Percentiles rank a stretch among this genome's conserved stretches.
phyloP scores from a whole-genome alignment of 2,113 vertebrate genomes.

The Phylloscopus trochiloides region DNA sequence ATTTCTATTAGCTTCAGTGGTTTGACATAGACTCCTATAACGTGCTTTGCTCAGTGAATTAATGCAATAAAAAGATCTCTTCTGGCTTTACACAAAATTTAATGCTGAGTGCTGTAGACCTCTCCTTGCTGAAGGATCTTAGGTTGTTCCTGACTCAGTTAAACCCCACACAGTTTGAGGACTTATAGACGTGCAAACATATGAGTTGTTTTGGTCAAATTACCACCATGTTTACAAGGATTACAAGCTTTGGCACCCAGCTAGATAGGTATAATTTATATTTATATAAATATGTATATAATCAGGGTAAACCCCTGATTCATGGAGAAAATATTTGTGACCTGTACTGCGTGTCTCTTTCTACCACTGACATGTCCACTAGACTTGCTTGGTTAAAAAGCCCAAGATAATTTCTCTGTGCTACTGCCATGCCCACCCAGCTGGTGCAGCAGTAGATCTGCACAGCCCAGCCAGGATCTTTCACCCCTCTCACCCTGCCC shows the following conservation, averaged over 20 bases:
- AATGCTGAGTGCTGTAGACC: background rate
- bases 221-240: background rate
- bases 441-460: background rate
- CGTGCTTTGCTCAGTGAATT: background rate
- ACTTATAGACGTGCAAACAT: rapidly evolving
- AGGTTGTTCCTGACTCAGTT: background rate
- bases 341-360: background rate
- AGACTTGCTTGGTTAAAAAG: background rate
- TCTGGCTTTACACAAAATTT: background rate
- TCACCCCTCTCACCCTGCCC: background rate
- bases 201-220: background rate
- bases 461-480: background rate
- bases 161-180: background rate
- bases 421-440: background rate
- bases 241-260: background rate
- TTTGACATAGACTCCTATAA: background rate
- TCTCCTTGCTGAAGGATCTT: background rate
- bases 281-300: background rate
- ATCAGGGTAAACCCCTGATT: background rate
- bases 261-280: background rate
- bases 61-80: background rate
- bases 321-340: background rate
- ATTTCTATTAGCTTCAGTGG: background rate
- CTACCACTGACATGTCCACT: background rate
- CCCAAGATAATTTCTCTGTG: background rate